Conservation (phyloP, 2,797 vertebrate genomes). For the Cryptoblepharus egeriae region DNA sequence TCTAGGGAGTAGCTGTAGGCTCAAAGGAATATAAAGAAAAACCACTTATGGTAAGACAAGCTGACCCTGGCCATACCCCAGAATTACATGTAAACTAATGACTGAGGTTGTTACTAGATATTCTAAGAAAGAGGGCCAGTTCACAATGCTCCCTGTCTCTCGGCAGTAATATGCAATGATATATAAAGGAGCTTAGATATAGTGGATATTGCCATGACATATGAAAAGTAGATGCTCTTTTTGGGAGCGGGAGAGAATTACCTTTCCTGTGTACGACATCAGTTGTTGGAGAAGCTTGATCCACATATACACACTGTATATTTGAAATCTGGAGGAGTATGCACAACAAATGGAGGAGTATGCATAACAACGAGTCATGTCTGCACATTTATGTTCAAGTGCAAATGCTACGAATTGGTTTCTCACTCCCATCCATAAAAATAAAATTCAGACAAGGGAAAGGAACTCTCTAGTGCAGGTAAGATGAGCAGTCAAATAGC, state of each 20-base stretch:
- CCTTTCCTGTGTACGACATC: neutral
- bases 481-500: neutral
- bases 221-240: neutral
- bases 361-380: neutral
- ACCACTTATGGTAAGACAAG: neutral
- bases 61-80: neutral
- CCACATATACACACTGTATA: neutral
- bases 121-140: neutral
- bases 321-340: neutral
- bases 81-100: neutral
- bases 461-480: neutral
- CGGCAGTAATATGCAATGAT: accelerated
- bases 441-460: neutral
- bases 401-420: neutral
- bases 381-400: neutral
- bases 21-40: conserved; percentile 8
- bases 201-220: neutral
- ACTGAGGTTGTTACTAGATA: neutral
- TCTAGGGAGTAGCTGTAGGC: accelerated
- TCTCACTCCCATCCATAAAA: neutral
- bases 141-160: neutral
- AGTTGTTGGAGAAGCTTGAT: too few relatives aligned
- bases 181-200: neutral
- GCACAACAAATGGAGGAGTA: neutral
- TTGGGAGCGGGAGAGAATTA: neutral